Evolutionary conservation across 2,888 invertebrate genomes (phyloP), one percentile per base, ranked within the genome.

Genomic region (Pseudococcus viburni): DNA sequence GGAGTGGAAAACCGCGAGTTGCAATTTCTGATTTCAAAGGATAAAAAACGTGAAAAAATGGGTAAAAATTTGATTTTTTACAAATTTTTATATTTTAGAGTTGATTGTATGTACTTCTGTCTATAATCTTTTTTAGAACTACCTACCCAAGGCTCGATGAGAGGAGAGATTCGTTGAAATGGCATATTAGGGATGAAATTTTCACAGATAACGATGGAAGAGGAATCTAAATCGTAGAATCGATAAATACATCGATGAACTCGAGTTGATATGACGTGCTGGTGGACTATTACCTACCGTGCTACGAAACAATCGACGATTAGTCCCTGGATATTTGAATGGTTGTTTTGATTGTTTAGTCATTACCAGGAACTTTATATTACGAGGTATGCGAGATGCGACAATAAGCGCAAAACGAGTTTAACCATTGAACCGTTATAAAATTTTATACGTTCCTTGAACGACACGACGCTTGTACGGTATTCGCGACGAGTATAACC

Each of bases 361-460:
- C 68, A 68, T 26, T 19, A 68, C 15, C 51, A 5, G 15, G 51
- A 51, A 15, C 26, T 68, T 68, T 11, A 68, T 11, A 12, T 68
- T 26, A 68, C 68, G 22, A 68, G 51, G 51, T 51, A 51, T 46
- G 46, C 51, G 51, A 19, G 4, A 51, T 46, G 46, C 51, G 51
- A 19, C 68, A 68, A 26, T 68, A 68, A 9, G 26, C 6, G 11
- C 68, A 26, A 19, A 26, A 68, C 26, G 26, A 19, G 19, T 12
- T 19, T 12, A 26, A 7, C 22, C 19, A 26, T 68, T 26, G 26
- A 68, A 68, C 68, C 8, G 22, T 22, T 68, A 12, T 68, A 68
- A 68, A 68, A 68, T 68, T 68, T 68, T 68, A 68, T 26, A 68
- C 19, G 68, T 26, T 68, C 19, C 26, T 68, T 68, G 51, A 51